Percentiles rank a stretch among this genome's conserved stretches.
Evolutionary conservation across 2,113 vertebrate genomes (phyloP).

Genomic region (Rattus rattus): DNA sequence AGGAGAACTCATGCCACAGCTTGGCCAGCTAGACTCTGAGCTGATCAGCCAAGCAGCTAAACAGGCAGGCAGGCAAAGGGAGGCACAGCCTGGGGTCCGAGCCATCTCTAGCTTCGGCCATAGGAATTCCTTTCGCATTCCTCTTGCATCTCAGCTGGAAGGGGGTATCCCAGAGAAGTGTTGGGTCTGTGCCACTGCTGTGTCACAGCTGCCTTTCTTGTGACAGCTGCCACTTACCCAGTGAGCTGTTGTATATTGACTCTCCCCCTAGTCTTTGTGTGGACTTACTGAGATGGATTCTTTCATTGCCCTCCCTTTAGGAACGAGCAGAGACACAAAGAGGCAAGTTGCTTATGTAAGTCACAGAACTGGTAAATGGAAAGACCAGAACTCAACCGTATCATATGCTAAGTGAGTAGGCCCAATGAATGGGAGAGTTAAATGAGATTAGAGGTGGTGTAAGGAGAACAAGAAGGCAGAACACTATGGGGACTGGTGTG

Average conservation of each 20-base stretch:
- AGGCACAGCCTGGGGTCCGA: not conserved
- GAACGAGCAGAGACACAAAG: slow-evolving; percentile 12
- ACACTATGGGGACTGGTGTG: not conserved
- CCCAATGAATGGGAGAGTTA: not conserved
- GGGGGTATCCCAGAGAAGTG: not conserved
- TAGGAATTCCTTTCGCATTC: not conserved
- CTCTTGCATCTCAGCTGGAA: not conserved
- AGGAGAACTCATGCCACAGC: slow-evolving; percentile 65
- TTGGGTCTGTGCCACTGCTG: not conserved
- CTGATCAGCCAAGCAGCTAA: not conserved
- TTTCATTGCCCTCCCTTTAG: not conserved
- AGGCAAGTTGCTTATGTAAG: not conserved
- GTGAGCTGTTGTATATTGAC: not conserved
- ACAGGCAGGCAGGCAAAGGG: not conserved
- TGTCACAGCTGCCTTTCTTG: not conserved
- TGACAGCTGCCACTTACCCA: not conserved
- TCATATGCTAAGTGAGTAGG: not conserved
- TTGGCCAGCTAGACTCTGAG: slow-evolving; percentile 53
- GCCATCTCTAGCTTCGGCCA: not conserved
- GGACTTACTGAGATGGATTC: not conserved
- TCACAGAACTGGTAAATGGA: not conserved
- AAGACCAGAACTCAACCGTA: not conserved
- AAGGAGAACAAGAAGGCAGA: not conserved
- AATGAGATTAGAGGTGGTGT: accelerated
- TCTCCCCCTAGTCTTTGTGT: not conserved